These are phyloP conservation scores for Falco berigora DNA, from an alignment of 2,797 vertebrate species.

Conservation along the genomic window DNA sequence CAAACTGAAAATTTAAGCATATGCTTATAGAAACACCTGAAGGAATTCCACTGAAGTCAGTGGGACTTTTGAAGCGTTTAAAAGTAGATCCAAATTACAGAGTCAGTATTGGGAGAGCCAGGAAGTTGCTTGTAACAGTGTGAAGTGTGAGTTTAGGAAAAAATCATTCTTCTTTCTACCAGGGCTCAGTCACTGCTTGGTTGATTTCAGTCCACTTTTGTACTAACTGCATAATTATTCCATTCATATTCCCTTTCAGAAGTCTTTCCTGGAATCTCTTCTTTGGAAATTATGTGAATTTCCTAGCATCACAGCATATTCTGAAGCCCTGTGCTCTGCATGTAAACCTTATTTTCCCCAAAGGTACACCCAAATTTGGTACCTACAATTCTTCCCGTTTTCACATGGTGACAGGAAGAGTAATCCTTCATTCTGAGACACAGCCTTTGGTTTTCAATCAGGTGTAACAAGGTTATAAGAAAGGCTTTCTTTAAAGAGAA, in stretches of 20 bases:
- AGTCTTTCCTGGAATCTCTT: not conserved
- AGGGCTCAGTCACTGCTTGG: not conserved
- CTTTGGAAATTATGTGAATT: not conserved
- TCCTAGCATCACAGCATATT: not conserved
- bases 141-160: not conserved
- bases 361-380: not conserved
- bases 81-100: not conserved
- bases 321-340: not conserved
- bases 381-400: not conserved
- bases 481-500: not conserved
- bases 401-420: not conserved
- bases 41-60: not conserved
- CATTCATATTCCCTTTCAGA: not conserved
- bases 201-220: not conserved
- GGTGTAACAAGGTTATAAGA: not conserved
- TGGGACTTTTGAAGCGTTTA: not conserved
- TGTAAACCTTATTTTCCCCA: not conserved
- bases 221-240: not conserved
- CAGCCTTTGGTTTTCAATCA: not conserved
- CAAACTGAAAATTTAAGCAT: not conserved
- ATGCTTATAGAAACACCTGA: not conserved
- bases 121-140: not conserved
- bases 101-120: not conserved
- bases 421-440: not conserved
- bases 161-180: not conserved